Percentiles rank a stretch among this genome's conserved stretches.
phyloP scores from a whole-genome alignment of 2,888 invertebrate genomes.

The Dorcus hopei region DNA sequence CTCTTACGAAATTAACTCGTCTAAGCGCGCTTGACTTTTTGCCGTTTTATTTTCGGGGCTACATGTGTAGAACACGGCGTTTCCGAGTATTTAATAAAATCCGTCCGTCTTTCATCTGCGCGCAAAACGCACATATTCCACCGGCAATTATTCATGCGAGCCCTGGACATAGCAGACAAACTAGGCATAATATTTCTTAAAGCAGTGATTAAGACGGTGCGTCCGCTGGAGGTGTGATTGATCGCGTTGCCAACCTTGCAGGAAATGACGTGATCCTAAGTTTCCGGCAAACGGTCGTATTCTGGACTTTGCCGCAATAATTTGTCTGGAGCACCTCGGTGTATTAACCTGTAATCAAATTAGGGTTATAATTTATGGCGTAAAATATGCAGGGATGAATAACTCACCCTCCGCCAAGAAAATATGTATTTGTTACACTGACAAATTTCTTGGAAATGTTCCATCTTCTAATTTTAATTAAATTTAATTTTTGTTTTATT shows the following conservation, averaged over 20 bases:
- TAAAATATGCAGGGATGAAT: too few species aligned
- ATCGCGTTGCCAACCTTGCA: conserved; percentile 7
- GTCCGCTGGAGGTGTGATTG: conserved; percentile 6
- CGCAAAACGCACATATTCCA: neutral
- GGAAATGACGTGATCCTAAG: conserved; percentile 10
- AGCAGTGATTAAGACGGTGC: conserved; percentile 3
- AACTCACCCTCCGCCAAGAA: too few species aligned
- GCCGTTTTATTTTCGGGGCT: neutral
- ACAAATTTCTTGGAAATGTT: too few species aligned
- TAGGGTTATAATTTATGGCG: neutral
- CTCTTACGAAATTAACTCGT: too few species aligned
- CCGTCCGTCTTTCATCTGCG: neutral
- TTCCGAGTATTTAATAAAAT: neutral
- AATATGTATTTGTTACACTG: too few species aligned
- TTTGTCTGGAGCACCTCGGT: conserved; percentile 13
- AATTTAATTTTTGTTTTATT: too few species aligned
- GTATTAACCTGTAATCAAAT: conserved; percentile 18
- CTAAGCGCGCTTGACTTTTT: neutral
- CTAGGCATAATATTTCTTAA: conserved; percentile 4
- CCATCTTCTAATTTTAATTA: too few species aligned
- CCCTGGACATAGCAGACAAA: conserved; percentile 1
- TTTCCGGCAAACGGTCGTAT: conserved; percentile 27
- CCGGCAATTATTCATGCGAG: conserved; percentile 3
- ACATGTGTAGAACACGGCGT: neutral
- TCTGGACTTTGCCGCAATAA: conserved; percentile 24